These are phyloP conservation scores for Cantharis rustica DNA, from an alignment of 2,888 invertebrate genomes.

Conservation along the genomic window DNA sequence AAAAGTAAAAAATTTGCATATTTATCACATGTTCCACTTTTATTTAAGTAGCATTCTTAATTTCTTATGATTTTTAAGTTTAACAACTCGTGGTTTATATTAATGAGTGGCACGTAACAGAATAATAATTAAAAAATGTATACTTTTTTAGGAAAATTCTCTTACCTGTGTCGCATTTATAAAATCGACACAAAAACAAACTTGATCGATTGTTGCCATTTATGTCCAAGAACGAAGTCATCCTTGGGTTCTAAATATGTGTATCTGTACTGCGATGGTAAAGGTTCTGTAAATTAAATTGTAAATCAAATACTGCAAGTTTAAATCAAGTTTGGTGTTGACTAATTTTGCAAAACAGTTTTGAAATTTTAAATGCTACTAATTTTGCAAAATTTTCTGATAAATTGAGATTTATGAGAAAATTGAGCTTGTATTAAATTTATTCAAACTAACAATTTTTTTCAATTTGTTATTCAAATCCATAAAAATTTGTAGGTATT, in stretches of 20 bases:
- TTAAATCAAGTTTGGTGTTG: not conserved
- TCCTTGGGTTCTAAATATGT: not conserved
- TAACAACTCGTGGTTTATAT: not conserved
- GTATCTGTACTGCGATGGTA: not conserved
- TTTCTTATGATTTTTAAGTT: not conserved
- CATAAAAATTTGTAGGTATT: too few relatives aligned
- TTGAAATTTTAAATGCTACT: not conserved
- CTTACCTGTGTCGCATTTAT: not conserved
- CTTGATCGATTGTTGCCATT: not conserved
- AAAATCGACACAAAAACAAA: not conserved
- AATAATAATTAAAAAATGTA: not conserved
- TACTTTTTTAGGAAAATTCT: not conserved
- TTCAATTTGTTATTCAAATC: too few relatives aligned
- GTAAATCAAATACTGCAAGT: not conserved
- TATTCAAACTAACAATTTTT: too few relatives aligned
- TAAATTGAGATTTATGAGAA: not conserved
- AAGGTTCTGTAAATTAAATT: not conserved
- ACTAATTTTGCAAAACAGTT: not conserved
- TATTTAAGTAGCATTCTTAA: not conserved
- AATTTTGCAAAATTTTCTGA: not conserved
- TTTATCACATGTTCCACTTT: not conserved
- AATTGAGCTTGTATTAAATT: not conserved
- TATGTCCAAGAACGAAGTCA: not conserved
- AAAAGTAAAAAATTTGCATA: not conserved
- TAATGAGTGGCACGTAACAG: not conserved